A percentile compares a stretch with the other conserved stretches of the same genome.
Evolutionary conservation across 2,797 vertebrate genomes (phyloP).

Genomic region (Coreius guichenoti): DNA sequence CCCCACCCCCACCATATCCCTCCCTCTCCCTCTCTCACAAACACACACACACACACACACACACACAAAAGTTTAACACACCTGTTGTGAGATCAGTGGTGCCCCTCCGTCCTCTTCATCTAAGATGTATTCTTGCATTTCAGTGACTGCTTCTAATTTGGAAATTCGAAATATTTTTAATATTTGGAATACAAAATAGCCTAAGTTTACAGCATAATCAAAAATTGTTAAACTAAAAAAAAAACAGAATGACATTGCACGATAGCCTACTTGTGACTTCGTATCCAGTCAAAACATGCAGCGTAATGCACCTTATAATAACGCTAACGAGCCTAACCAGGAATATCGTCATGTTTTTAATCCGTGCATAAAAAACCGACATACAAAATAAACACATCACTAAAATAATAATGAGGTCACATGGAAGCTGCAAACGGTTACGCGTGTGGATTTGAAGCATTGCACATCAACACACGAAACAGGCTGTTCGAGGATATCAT

Average conservation of each 20-base stretch:
- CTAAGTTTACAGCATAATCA: neutral
- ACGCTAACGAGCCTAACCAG: neutral
- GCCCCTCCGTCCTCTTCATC: constrained; percentile 43
- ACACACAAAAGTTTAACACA: constrained; percentile 71
- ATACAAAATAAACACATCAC: neutral
- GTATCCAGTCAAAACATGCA: neutral
- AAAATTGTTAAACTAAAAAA: neutral
- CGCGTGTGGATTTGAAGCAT: neutral
- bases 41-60: constrained; percentile 63
- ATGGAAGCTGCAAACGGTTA: neutral
- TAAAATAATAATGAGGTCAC: neutral
- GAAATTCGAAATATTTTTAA: constrained; percentile 2
- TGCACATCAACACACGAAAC: constrained; percentile 4
- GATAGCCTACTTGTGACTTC: neutral
- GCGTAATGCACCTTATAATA: neutral
- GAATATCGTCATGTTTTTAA: neutral
- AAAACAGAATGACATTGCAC: neutral
- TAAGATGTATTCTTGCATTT: constrained; percentile 17
- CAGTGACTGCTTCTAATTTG: constrained; percentile 23
- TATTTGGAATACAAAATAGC: neutral
- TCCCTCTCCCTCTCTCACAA: neutral
- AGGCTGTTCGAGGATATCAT: constrained; percentile 49
- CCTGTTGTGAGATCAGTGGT: constrained; percentile 78
- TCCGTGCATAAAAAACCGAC: neutral
- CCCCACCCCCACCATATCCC: constrained; percentile 7